These are phyloP conservation scores for Xiphorhynchus elegans DNA, from an alignment of 2,113 vertebrate species.

Conservation along the genomic window DNA sequence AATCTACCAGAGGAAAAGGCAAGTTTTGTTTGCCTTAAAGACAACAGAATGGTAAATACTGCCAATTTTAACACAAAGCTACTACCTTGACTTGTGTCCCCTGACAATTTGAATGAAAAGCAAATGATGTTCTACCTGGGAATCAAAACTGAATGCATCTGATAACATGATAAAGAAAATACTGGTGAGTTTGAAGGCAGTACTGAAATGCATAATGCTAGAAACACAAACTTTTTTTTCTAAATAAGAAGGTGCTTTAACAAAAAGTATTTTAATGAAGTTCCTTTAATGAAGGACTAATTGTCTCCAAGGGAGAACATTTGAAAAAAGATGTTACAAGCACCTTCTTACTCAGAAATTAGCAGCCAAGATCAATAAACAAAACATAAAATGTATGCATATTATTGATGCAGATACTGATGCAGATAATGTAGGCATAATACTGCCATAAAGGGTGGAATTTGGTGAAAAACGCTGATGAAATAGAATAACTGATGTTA, in stretches of 20 bases:
- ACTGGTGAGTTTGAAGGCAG: slow-evolving; percentile 45
- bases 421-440: slow-evolving; percentile 24
- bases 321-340: background rate
- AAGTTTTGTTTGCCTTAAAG: background rate
- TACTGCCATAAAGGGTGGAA: background rate
- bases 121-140: background rate
- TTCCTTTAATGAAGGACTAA: background rate
- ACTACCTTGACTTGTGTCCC: background rate
- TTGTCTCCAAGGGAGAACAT: background rate
- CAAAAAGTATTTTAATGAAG: background rate
- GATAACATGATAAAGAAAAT: slow-evolving; percentile 6
- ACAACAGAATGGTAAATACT: slow-evolving; percentile 30
- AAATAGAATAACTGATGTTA: slow-evolving; percentile 25
- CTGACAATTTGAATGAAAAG: background rate
- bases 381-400: slow-evolving; percentile 35
- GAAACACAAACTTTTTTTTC: slow-evolving; percentile 22
- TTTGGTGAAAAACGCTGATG: slow-evolving; percentile 53
- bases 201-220: slow-evolving; percentile 53
- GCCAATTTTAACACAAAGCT: slow-evolving; percentile 43
- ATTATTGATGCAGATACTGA: slow-evolving; percentile 31
- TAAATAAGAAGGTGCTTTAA: slow-evolving; percentile 53
- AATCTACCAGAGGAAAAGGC: background rate
- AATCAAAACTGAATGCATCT: background rate
- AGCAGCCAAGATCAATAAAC: slow-evolving; percentile 9
- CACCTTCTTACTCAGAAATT: slow-evolving; percentile 62